Evolutionary conservation across 92 coral and sea anemone species (phyloP), one percentile per base, ranked within the genome.

Genomic region (Epizoanthus rinbou): DNA sequence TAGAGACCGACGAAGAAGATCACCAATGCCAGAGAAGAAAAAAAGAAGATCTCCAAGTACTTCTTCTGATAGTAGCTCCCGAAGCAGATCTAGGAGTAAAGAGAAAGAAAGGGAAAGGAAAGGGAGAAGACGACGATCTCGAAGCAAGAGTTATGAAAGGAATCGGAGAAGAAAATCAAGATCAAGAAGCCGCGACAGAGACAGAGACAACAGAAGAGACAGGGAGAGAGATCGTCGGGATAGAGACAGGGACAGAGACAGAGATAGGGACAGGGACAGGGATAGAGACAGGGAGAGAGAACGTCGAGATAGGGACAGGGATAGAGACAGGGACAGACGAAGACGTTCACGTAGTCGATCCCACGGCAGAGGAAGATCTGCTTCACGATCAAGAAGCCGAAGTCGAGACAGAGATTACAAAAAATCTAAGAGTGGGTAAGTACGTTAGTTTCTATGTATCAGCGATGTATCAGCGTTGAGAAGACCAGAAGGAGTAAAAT

Each of bases 391-490:
- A 84, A 86, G 87, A 73, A 94, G 98, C 66, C 85, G 89, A 78
- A 90, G 93, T 57, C 81, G 88, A 28, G 97, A 94, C 16, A 89
- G 85, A 70, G 98, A 95, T 8, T 87, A 87, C 76, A 91, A 86
- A n/a, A 90, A 90, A 24, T 90, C 97, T 6, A 96, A 90, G 72
- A 72, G 89, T 85, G 95, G 99, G 99, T 92, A 74, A 69, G 79
- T 67, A 24, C 24, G 33, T n/a, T 13, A 33, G 15, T 50, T 6
- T 24, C 24, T 23, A n/a, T 33, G n/a, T n/a, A n/a, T n/a, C n/a
- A n/a, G n/a, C n/a, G n/a, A n/a, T n/a, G n/a, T n/a, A n/a, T n/a
- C n/a, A n/a, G n/a, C n/a, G n/a, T n/a, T n/a, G n/a, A n/a, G n/a
- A n/a, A n/a, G n/a, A n/a, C n/a, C n/a, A n/a, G n/a, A n/a, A n/a